Base-by-base conservation (phyloP, 2,888 invertebrate species). In the Dryocosmus kuriphilus region DNA sequence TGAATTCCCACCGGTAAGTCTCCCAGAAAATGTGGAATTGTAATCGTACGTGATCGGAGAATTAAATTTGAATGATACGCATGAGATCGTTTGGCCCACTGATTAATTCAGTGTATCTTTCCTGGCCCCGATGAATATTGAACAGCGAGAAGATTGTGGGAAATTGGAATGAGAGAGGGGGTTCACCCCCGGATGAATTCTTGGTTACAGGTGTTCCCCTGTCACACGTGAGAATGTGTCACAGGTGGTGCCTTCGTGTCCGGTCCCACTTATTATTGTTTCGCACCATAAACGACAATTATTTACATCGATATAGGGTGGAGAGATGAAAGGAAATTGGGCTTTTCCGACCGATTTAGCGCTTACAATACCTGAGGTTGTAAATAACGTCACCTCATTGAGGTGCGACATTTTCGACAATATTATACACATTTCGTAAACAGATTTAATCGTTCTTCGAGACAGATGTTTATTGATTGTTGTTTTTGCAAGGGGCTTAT, bases 141-240 rank as follows among this genome's bases (percentile, higher is more conserved):
- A 71, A 71, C 71, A 71, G 71, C 22, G n/a, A 80, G 41, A 24
- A 78, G 81, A 80, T 81, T 80, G 82, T 81, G 81, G 82, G 81
- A 81, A 82, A 81, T 77, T 57, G 73, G 79, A 80, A 80, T 75
- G 78, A 78, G 46, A 71, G 71, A 75, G 79, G 41, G 74, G 77
- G 80, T 63, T 77, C 77, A 74, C 80, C 81, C 80, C 77, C 57
- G 74, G 32, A 55, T 78, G 77, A 79, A 80, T 79, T 80, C 78
- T 77, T 80, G 79, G 86, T 87, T 89, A 90, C 90, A 90, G 90
- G 90, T 90, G 90, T 88, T 86, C 84, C 75, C 77, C 81, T 79
- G 83, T 81, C 78, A 82, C 88, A 88, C 90, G 90, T 90, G 90
- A 89, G 90, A 90, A 90, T 88, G 86, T 86, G 87, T 87, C 89